Percentiles rank a stretch among this genome's conserved stretches.
These are phyloP conservation scores for Leptodactylus fuscus DNA, from an alignment of 2,113 vertebrate species.

Conservation along the genomic window DNA sequence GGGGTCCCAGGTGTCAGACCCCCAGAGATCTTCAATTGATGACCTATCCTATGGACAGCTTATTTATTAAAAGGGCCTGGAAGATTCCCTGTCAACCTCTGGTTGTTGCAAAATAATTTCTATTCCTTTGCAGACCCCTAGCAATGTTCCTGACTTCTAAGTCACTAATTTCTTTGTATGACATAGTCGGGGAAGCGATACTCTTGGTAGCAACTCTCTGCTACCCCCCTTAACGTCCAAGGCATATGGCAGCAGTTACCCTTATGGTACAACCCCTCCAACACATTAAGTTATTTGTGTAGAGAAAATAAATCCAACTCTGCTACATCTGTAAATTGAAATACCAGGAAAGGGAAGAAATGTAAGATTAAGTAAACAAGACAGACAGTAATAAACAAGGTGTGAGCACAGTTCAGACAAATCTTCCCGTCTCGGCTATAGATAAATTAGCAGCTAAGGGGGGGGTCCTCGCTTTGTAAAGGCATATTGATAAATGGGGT, in stretches of 20 bases:
- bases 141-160: too few species aligned
- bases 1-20: too few species aligned
- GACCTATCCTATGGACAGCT: too few species aligned
- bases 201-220: too few species aligned
- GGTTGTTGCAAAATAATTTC: too few species aligned
- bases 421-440: not conserved
- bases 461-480: slow-evolving; percentile 17
- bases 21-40: too few species aligned
- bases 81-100: too few species aligned
- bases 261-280: not conserved
- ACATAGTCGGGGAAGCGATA: too few species aligned
- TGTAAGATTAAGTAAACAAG: not conserved
- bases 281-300: not conserved
- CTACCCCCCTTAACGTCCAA: too few species aligned
- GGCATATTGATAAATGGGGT: slow-evolving; percentile 50
- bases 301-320: not conserved
- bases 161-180: too few species aligned
- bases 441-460: slow-evolving; percentile 29
- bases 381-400: slow-evolving; percentile 1
- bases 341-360: not conserved
- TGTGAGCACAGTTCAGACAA: not conserved
- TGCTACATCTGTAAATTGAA: not conserved
- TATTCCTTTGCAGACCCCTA: too few species aligned
- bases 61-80: too few species aligned
- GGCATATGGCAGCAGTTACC: not conserved